Percentiles rank a stretch among this genome's conserved stretches.
phyloP scores from a whole-genome alignment of 1,140 invertebrate species.

The Leptinotarsa texana region DNA sequence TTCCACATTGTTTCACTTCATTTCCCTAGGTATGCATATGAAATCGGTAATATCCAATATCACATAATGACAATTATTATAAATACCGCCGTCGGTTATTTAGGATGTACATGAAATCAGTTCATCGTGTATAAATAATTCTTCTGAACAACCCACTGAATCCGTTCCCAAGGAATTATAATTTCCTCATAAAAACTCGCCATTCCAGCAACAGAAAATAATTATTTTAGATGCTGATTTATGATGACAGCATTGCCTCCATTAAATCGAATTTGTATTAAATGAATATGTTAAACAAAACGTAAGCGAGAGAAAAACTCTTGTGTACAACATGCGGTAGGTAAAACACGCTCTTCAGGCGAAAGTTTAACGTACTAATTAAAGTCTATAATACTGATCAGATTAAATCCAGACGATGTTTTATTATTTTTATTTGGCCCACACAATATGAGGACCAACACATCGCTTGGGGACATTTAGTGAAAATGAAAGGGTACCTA shows the following conservation, averaged over 20 bases:
- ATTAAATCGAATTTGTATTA: constrained; percentile 4
- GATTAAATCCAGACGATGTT: background rate
- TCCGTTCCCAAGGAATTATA: background rate
- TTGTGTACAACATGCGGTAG: background rate
- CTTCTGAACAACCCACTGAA: constrained; percentile 1
- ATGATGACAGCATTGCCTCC: constrained; percentile 2
- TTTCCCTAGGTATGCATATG: too few species aligned
- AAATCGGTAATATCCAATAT: too few species aligned
- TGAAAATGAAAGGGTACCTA: background rate
- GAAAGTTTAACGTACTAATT: constrained; percentile 6
- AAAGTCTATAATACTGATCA: constrained; percentile 4
- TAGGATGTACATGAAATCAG: background rate
- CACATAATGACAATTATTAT: too few species aligned
- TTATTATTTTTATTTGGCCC: background rate
- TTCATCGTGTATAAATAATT: background rate
- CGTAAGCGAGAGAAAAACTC: background rate
- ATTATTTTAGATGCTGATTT: constrained; percentile 1
- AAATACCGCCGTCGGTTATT: too few species aligned
- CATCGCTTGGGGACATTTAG: background rate
- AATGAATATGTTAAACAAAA: constrained; percentile 4
- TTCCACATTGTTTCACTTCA: too few species aligned
- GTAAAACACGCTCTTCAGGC: constrained; percentile 5
- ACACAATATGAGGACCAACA: constrained; percentile 3
- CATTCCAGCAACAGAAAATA: background rate
- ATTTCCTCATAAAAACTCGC: background rate